Percentiles rank a stretch among this genome's conserved stretches.
These are phyloP conservation scores for Gadopsis bispinosus DNA, from an alignment of 2,797 vertebrate species.

Conservation along the genomic window DNA sequence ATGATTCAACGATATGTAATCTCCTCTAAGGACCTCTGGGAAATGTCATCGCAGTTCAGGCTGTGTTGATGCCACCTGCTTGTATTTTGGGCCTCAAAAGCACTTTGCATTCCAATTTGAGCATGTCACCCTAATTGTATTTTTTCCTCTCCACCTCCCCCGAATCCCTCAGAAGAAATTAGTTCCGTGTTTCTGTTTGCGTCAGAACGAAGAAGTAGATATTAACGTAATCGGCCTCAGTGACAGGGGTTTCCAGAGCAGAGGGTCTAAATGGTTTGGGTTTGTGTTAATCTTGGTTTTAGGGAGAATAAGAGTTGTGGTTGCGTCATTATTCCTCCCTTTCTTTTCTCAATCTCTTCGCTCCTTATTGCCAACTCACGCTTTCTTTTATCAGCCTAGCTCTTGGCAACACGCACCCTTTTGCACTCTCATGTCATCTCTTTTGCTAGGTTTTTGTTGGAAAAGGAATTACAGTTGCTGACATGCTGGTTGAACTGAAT, in stretches of 20 bases:
- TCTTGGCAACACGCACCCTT: not conserved
- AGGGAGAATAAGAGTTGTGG: not conserved
- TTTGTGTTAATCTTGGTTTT: constrained; percentile 15
- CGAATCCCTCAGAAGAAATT: constrained; percentile 40
- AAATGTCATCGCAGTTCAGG: constrained; percentile 28
- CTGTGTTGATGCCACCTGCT: constrained; percentile 20
- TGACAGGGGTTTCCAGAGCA: not conserved
- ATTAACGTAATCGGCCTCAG: constrained; percentile 6
- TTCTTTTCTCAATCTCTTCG: not conserved
- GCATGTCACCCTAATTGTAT: constrained; percentile 48
- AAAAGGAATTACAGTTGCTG: not conserved
- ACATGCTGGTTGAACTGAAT: not conserved
- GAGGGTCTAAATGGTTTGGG: not conserved
- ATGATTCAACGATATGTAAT: constrained; percentile 39
- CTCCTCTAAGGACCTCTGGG: constrained; percentile 30
- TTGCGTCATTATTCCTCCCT: not conserved
- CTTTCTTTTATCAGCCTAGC: not conserved
- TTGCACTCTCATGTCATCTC: no score
- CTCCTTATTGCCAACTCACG: not conserved
- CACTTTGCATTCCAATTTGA: constrained; percentile 33
- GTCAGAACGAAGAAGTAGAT: constrained; percentile 32
- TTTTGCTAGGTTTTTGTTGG: not conserved
- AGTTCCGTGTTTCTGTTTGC: constrained; percentile 48
- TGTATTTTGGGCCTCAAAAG: constrained; percentile 31
- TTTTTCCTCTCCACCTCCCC: constrained; percentile 7